phyloP scores from a whole-genome alignment of 2,888 invertebrate genomes.

The Eulithis testata region DNA sequence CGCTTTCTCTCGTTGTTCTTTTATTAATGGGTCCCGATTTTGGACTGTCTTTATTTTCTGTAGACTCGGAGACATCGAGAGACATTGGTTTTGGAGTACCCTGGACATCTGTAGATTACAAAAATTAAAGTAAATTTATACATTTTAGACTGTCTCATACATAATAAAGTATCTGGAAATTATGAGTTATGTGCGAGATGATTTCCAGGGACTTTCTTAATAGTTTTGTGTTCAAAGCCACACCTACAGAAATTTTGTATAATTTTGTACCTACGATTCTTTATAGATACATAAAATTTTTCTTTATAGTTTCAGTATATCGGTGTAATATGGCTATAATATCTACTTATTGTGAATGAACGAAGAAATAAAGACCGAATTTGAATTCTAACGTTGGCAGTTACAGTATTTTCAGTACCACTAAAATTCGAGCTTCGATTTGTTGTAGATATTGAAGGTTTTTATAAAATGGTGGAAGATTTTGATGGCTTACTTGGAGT shows the following conservation, averaged over 20 bases:
- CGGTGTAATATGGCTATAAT: too few relatives aligned
- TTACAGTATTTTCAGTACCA: slow-evolving; percentile 5
- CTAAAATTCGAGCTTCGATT: background rate
- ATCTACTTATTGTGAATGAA: too few relatives aligned
- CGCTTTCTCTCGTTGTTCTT: slow-evolving; percentile 1
- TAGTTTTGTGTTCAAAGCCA: slow-evolving; percentile 2
- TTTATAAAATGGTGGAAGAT: slow-evolving; percentile 5
- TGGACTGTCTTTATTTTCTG: slow-evolving; percentile 1
- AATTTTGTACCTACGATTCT: background rate
- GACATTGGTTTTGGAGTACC: slow-evolving; percentile 1
- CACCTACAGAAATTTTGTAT: background rate
- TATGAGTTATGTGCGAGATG: background rate
- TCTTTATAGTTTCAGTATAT: background rate
- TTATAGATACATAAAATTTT: background rate
- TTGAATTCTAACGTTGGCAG: background rate
- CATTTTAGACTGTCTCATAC: slow-evolving; percentile 12
- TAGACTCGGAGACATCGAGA: background rate
- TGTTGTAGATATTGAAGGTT: slow-evolving; percentile 3
- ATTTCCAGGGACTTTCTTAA: slow-evolving; percentile 5
- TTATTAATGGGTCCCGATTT: slow-evolving; percentile 1
- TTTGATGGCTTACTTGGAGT: slow-evolving; percentile 5
- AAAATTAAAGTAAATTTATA: too few relatives aligned
- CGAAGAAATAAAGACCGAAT: too few relatives aligned
- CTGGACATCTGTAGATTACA: background rate
- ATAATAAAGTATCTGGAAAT: too few relatives aligned